Percentiles rank a stretch among this genome's conserved stretches.
These are phyloP conservation scores for Spea hammondii DNA, from an alignment of 2,797 vertebrate species.

Conservation along the genomic window DNA sequence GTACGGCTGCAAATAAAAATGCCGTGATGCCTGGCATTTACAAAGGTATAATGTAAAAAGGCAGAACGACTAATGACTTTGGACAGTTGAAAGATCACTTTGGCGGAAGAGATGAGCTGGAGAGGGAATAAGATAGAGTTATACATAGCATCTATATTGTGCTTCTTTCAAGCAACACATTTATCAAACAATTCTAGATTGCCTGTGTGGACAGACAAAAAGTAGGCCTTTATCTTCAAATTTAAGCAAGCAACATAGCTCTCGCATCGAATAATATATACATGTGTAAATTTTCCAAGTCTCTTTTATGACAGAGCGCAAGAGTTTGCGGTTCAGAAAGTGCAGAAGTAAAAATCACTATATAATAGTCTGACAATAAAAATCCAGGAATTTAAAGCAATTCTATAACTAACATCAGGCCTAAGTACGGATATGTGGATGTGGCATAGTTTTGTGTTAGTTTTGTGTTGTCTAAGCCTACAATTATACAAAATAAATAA, in stretches of 20 bases:
- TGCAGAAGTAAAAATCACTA: not conserved
- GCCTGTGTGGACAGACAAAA: conserved; percentile 49
- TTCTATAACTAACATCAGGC: no score
- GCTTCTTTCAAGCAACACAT: conserved; percentile 69
- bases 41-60: conserved; percentile 77
- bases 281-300: conserved; percentile 22
- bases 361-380: not conserved
- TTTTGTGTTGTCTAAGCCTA: no score
- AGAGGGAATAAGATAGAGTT: conserved; percentile 79
- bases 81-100: conserved; percentile 78
- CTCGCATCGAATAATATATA: conserved; percentile 4
- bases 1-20: conserved; percentile 86
- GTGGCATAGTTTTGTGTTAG: no score
- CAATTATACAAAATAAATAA: no score
- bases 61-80: conserved; percentile 81
- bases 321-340: not conserved
- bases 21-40: conserved; percentile 88
- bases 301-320: conserved; percentile 22
- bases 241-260: conserved; percentile 57
- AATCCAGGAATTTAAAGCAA: not conserved
- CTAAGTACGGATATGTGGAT: no score
- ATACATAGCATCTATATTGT: conserved; percentile 71
- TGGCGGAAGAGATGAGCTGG: conserved; percentile 72
- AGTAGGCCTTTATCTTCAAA: conserved; percentile 68
- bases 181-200: conserved; percentile 68